Evolutionary conservation across 2,888 invertebrate species (phyloP), one percentile per base, ranked within the genome.

Genomic region (Tetropium fuscum): DNA sequence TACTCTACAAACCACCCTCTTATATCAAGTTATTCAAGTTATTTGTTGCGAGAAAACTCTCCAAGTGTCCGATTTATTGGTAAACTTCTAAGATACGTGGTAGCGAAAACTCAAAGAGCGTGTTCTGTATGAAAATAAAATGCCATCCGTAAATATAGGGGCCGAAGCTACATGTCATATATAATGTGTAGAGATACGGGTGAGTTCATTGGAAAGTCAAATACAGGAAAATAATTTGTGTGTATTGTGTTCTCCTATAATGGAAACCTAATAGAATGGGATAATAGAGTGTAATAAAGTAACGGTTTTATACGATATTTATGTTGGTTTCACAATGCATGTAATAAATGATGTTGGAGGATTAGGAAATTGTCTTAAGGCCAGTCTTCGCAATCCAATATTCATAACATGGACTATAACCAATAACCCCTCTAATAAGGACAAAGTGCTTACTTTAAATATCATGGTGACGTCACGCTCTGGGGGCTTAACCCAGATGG

Each of bases 201-300:
- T 44, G 22, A 49, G 49, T 57, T 54, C 49, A 63, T 63, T 63
- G 60, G 60, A 63, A 63, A 63, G 63, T 63, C 63, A 63, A 40
- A 47, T 45, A 53, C 63, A 63, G 44, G 63, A 60, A 54, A 58
- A 60, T 59, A 54, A 59, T 59, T 59, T 27, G 44, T 25, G 44
- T 27, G 16, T 27, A 10, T 44, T 30, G 44, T 30, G 13, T 44
- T 44, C 13, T 27, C 10, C 27, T 13, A 22, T 44, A 44, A 44
- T 44, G 44, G 25, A 25, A 30, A 44, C 27, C 15, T 44, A 44
- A 25, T 27, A 27, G 44, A 16, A 25, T 25, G n/a, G 25, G 15
- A 44, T 13, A 20, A 27, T 44, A 18, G 36, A 36, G 18, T 7
- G 36, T 13, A 18, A 36, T 16, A 10, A 10, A 5, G n/a, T 27